A percentile compares a stretch with the other conserved stretches of the same genome.
phyloP scores from a whole-genome alignment of 2,888 invertebrate species.

The Apotomis turbidana region DNA sequence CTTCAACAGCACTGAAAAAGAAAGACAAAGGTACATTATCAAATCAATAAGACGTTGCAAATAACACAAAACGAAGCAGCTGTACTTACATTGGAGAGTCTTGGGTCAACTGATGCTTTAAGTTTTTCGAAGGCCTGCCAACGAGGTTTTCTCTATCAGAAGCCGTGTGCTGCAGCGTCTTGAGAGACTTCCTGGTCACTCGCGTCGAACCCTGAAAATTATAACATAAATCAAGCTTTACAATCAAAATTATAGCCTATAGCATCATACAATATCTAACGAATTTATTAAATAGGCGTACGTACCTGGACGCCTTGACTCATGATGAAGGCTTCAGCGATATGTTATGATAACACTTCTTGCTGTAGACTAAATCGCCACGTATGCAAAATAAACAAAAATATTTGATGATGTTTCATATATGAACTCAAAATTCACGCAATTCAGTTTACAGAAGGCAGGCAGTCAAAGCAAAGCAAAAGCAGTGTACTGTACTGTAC shows the following conservation, averaged over 20 bases:
- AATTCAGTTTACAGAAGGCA: background rate
- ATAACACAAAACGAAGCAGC: background rate
- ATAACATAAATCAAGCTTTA: slow-evolving; percentile 7
- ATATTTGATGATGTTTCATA: background rate
- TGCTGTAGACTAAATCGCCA: background rate
- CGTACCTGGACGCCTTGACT: slow-evolving; percentile 41
- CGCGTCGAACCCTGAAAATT: slow-evolving; percentile 81
- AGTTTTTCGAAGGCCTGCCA: slow-evolving; percentile 83
- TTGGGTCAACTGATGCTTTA: slow-evolving; percentile 79
- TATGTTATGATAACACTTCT: background rate
- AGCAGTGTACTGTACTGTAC: slow-evolving; percentile 1
- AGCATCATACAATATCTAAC: background rate
- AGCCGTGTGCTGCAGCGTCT: slow-evolving; percentile 88
- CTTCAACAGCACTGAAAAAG: slow-evolving; percentile 68
- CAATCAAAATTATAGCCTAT: background rate
- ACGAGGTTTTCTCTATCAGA: slow-evolving; percentile 90
- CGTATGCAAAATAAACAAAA: background rate
- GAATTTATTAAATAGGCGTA: background rate
- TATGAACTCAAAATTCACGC: slow-evolving; percentile 1
- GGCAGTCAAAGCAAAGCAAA: background rate
- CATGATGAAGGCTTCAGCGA: slow-evolving; percentile 29
- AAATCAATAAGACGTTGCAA: background rate
- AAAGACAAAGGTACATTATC: background rate
- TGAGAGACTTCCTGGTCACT: slow-evolving; percentile 87
- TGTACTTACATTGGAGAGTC: slow-evolving; percentile 77